These are phyloP conservation scores for Pampus argenteus DNA, from an alignment of 2,797 vertebrate genomes.

Conservation along the genomic window DNA sequence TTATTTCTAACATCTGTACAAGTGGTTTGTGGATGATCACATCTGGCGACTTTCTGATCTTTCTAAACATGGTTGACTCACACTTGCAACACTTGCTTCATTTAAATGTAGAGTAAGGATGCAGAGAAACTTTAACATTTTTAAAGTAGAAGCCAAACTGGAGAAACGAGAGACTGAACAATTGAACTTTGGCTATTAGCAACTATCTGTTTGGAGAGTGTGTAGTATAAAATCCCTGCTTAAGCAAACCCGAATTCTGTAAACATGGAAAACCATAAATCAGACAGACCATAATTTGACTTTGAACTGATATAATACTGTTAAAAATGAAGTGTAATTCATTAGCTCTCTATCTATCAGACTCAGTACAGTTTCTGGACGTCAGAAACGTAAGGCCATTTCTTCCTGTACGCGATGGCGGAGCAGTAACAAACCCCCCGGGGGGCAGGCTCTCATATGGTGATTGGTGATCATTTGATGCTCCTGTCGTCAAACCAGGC, in stretches of 20 bases:
- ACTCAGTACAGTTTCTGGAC: slow-evolving; percentile 32
- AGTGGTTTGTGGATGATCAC: slow-evolving; percentile 2
- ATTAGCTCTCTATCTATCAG: slow-evolving; percentile 8
- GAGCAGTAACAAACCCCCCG: slow-evolving; percentile 65
- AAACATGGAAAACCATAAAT: slow-evolving; percentile 10
- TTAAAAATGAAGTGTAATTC: slow-evolving; percentile 23
- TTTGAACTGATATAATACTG: slow-evolving; percentile 6
- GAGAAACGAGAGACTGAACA: not conserved
- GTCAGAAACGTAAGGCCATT: slow-evolving; percentile 32
- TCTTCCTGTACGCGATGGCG: slow-evolving; percentile 51
- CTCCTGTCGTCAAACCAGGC: slow-evolving; percentile 74
- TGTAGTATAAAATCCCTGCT: not conserved
- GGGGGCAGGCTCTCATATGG: slow-evolving; percentile 59
- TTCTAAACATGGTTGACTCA: not conserved
- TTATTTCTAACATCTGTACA: slow-evolving; percentile 15
- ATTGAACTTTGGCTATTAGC: not conserved
- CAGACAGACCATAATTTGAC: not conserved
- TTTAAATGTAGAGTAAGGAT: not conserved
- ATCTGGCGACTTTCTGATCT: not conserved
- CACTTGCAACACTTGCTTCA: slow-evolving; percentile 11
- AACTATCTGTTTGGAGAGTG: not conserved
- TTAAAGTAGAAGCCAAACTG: slow-evolving; percentile 2
- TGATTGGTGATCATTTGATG: slow-evolving; percentile 80
- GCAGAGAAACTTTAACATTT: slow-evolving; percentile 7
- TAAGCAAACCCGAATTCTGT: not conserved